Base-by-base conservation (phyloP, 1,140 invertebrate species). In the Leguminivora glycinivorella region DNA sequence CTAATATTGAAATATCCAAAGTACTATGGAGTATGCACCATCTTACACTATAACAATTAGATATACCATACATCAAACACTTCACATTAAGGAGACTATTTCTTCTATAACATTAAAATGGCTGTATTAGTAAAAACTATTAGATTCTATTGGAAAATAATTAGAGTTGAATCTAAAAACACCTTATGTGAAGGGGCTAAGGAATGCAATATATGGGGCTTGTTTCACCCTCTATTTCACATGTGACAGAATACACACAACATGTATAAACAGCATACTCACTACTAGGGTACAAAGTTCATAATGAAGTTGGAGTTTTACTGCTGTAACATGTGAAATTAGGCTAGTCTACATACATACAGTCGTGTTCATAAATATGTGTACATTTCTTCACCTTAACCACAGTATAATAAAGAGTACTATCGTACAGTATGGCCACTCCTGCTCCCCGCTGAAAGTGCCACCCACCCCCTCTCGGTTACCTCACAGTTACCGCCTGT, bases 31-130 rank as follows among this genome's bases (percentile, higher is more conserved):
- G 31, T 17, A 60, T 22, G 17, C 25, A 29, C 26, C 26, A 7
- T 63, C 58, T 63, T 63, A 63, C 58, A 60, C 56, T 60, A 60
- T 17, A 63, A 63, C 58, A 34, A 63, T 17, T 29, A 63, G 14
- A 63, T 63, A 24, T 24, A 63, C 4, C 58, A 63, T 17, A 63
- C 58, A 34, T 63, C 25, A 63, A 63, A 63, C 58, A 63, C 58
- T 29, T 63, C 58, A 63, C 58, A 63, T 29, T 29, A 17, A 63
- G 25, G 25, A 63, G 26, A 34, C 58, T 34, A 63, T 17, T 63
- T 60, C 25, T 29, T 63, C 26, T 63, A 63, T 31, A 26, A 63
- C 26, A 60, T 60, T 34, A 34, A 63, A 63, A 29, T 63, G 58
- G 58, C 58, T 63, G 31, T 63, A 63, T 63, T 17, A 31, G 58